These are phyloP conservation scores for Tetragnatha versicolor DNA, from an alignment of 1,140 invertebrate species.

Conservation along the genomic window DNA sequence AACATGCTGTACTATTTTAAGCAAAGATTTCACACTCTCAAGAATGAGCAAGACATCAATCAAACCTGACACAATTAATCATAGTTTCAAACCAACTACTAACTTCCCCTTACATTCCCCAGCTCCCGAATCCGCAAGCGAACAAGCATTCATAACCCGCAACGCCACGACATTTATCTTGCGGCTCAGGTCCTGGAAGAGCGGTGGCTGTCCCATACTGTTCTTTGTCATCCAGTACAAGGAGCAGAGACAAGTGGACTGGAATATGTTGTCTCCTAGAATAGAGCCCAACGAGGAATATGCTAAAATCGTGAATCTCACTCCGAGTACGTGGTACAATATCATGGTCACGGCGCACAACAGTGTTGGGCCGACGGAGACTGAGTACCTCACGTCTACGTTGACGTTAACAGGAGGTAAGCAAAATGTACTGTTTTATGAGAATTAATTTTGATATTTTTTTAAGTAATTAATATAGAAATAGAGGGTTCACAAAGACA, in stretches of 20 bases:
- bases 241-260: constrained; percentile 57
- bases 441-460: too few species aligned
- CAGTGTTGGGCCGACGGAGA: constrained; percentile 93
- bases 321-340: constrained; percentile 61
- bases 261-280: constrained; percentile 58
- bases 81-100: too few species aligned
- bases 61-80: too few species aligned
- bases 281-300: constrained; percentile 55
- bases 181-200: constrained; percentile 67
- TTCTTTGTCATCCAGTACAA: constrained; percentile 60
- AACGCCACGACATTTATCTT: constrained; percentile 66
- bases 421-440: too few species aligned
- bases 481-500: too few species aligned
- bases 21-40: too few species aligned
- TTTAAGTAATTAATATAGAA: too few species aligned
- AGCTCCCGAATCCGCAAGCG: constrained; percentile 59
- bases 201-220: constrained; percentile 68
- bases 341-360: constrained; percentile 92
- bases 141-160: constrained; percentile 57
- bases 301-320: constrained; percentile 56
- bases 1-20: too few species aligned
- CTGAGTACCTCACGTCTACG: constrained; percentile 95
- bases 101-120: constrained; percentile 32
- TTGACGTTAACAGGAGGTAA: constrained; percentile 81
- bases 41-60: too few species aligned